Evolutionary conservation across 2,113 vertebrate genomes (phyloP).

Genomic region (Brachypteracias leptosomus): DNA sequence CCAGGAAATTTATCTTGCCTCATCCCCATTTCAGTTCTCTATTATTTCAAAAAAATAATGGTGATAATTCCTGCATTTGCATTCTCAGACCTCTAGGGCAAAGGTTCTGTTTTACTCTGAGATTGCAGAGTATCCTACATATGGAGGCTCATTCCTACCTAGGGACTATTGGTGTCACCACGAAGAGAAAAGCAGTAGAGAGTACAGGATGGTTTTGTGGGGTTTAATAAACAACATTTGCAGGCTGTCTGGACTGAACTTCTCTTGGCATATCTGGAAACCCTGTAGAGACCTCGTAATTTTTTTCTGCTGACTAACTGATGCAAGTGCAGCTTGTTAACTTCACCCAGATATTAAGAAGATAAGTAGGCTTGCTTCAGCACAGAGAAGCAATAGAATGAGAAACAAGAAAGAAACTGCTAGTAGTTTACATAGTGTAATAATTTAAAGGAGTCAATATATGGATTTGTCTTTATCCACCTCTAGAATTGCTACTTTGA

Average conservation of each 20-base stretch:
- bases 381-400: background rate
- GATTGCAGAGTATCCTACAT: background rate
- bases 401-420: background rate
- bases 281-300: background rate
- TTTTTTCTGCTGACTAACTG: background rate
- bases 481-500: background rate
- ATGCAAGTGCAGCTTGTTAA: background rate
- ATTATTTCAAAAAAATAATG: background rate
- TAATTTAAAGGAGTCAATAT: constrained; percentile 1
- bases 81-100: background rate
- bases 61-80: background rate
- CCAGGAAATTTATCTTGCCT: background rate
- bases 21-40: background rate
- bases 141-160: fast-evolving
- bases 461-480: background rate
- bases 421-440: background rate
- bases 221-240: background rate
- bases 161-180: background rate
- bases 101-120: background rate
- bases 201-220: background rate
- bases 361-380: background rate
- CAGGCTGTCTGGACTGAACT: background rate
- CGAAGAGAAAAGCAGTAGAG: background rate
- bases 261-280: background rate
- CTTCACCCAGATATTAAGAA: background rate